Evolutionary conservation across 2,113 vertebrate species (phyloP).

Genomic region (Festucalex cinctus): DNA sequence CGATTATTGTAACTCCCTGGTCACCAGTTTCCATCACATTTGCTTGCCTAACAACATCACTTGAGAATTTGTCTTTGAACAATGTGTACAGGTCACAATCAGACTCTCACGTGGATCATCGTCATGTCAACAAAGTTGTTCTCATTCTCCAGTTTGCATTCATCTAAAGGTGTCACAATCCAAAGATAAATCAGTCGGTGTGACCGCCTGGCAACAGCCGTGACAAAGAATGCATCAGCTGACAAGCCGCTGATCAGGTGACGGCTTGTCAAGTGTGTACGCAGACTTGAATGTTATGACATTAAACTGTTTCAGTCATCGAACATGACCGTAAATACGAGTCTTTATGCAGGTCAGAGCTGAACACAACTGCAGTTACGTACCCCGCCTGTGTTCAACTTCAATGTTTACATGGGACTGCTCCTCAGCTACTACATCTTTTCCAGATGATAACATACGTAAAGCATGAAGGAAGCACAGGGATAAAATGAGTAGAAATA

Average conservation of each 20-base stretch:
- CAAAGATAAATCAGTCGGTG: constrained; percentile 8
- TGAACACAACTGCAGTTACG: constrained; percentile 5
- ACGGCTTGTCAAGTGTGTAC: constrained; percentile 22
- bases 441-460: not conserved
- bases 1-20: too few relatives aligned
- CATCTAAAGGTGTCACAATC: constrained; percentile 2
- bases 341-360: constrained; percentile 21
- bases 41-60: not conserved
- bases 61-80: not conserved
- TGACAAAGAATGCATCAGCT: constrained; percentile 29
- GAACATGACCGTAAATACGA: constrained; percentile 2
- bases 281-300: constrained; percentile 39
- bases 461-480: not conserved
- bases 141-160: not conserved
- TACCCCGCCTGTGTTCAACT: constrained; percentile 7
- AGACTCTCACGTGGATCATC: not conserved
- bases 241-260: constrained; percentile 34
- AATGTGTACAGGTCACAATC: too few relatives aligned
- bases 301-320: constrained; percentile 40
- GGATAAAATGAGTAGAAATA: not conserved
- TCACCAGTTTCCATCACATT: too few relatives aligned
- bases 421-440: constrained; percentile 1
- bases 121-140: not conserved
- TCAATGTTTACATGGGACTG: constrained; percentile 19
- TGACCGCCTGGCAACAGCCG: constrained; percentile 16